A percentile compares a stretch with the other conserved stretches of the same genome.
phyloP scores from a whole-genome alignment of 2,888 invertebrate species.

The Craniophora ligustri region DNA sequence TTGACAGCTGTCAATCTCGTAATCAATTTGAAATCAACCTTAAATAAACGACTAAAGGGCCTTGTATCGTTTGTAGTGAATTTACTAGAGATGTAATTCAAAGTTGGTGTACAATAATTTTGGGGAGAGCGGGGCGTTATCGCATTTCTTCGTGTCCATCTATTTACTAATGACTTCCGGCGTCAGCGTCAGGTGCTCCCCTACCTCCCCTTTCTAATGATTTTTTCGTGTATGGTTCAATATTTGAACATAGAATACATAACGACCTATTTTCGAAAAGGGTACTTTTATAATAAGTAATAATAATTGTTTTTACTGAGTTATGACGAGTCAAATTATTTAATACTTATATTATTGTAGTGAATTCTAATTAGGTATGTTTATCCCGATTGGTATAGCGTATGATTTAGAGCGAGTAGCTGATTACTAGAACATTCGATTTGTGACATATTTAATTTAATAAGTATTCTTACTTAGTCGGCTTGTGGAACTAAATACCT shows the following conservation, averaged over 20 bases:
- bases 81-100: slow-evolving; percentile 23
- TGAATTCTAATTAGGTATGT: too few relatives aligned
- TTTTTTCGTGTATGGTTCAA: slow-evolving; percentile 64
- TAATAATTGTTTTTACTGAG: not conserved
- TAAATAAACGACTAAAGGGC: slow-evolving; percentile 35
- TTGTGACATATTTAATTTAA: too few relatives aligned
- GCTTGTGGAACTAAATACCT: too few relatives aligned
- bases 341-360: too few relatives aligned
- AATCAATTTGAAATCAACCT: slow-evolving; percentile 19
- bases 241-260: slow-evolving; percentile 50
- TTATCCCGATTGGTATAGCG: too few relatives aligned
- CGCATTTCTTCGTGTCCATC: slow-evolving; percentile 80
- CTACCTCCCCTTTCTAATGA: slow-evolving; percentile 69
- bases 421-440: too few relatives aligned
- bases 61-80: slow-evolving; percentile 6
- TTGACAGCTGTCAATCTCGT: slow-evolving; percentile 39
- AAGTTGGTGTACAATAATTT: slow-evolving; percentile 72
- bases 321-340: too few relatives aligned
- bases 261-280: slow-evolving; percentile 35
- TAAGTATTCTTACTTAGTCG: too few relatives aligned
- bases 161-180: slow-evolving; percentile 89
- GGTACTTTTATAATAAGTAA: too few relatives aligned
- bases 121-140: slow-evolving; percentile 83
- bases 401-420: too few relatives aligned
- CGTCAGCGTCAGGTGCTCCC: slow-evolving; percentile 86